Evolutionary conservation across 2,888 invertebrate genomes (phyloP).

Genomic region (Hetaerina titia): DNA sequence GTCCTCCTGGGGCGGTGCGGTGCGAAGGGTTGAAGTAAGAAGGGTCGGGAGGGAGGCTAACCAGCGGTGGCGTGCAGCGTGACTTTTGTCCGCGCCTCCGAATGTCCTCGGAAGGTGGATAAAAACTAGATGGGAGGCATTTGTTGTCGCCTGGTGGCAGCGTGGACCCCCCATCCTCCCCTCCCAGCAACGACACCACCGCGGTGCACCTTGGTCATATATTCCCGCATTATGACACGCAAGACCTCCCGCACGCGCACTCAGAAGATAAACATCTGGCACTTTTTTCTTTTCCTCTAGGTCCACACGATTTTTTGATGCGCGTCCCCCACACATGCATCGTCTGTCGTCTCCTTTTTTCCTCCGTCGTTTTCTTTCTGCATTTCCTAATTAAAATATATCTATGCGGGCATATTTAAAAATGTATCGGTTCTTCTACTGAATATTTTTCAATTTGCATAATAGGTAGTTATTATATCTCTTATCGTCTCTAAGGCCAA

Average conservation of each 20-base stretch:
- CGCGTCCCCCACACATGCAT: not conserved
- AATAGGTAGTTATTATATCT: too few relatives aligned
- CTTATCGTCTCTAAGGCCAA: too few relatives aligned
- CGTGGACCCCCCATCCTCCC: not conserved
- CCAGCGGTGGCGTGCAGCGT: not conserved
- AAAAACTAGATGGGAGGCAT: not conserved
- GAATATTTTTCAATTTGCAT: too few relatives aligned
- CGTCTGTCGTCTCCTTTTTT: not conserved
- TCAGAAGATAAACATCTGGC: not conserved
- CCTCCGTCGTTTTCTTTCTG: not conserved
- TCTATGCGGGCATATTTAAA: too few relatives aligned
- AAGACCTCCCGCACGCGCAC: not conserved
- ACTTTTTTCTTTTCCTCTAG: not conserved
- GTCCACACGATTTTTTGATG: not conserved
- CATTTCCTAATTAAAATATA: not conserved
- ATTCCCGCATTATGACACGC: conserved; percentile 5
- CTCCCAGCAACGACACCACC: not conserved
- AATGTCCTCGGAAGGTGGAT: not conserved
- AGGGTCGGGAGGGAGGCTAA: not conserved
- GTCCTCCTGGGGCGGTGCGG: too few relatives aligned
- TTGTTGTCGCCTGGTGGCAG: not conserved
- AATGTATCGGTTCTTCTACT: too few relatives aligned
- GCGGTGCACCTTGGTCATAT: conserved; percentile 31
- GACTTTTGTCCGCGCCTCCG: not conserved
- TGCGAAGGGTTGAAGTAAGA: too few relatives aligned